phyloP scores from a whole-genome alignment of 2,113 vertebrate species.

The Otolemur garnettii region DNA sequence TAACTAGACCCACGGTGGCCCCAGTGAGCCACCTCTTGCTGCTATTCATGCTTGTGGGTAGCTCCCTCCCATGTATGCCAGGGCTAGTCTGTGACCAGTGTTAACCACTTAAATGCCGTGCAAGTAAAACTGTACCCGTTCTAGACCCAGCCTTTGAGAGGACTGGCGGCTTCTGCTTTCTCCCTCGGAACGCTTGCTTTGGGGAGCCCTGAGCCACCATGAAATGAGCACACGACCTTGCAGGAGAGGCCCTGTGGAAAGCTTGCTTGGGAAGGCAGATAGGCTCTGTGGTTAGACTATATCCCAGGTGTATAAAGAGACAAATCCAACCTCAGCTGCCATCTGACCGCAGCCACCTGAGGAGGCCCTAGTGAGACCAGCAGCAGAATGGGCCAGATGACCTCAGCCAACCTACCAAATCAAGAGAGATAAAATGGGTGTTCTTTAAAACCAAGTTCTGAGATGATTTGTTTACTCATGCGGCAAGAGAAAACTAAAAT shows the following conservation, averaged over 20 bases:
- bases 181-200: not conserved
- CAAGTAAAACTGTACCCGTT: accelerated
- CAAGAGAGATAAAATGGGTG: not conserved
- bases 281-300: not conserved
- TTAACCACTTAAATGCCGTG: not conserved
- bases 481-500: not conserved
- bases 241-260: not conserved
- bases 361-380: not conserved
- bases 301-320: not conserved
- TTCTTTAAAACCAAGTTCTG: not conserved
- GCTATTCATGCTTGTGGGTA: not conserved
- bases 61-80: not conserved
- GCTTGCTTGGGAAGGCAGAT: not conserved
- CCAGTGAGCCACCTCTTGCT: not conserved
- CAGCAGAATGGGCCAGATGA: not conserved
- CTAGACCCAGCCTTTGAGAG: not conserved
- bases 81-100: not conserved
- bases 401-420: not conserved
- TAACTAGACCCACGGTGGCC: not conserved
- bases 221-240: not conserved
- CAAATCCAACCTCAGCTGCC: not conserved
- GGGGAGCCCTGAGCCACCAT: not conserved
- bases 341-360: not conserved
- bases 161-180: not conserved
- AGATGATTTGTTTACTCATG: not conserved